Conservation (phyloP, 2,888 invertebrate species). For the Seira sanloemensis region DNA sequence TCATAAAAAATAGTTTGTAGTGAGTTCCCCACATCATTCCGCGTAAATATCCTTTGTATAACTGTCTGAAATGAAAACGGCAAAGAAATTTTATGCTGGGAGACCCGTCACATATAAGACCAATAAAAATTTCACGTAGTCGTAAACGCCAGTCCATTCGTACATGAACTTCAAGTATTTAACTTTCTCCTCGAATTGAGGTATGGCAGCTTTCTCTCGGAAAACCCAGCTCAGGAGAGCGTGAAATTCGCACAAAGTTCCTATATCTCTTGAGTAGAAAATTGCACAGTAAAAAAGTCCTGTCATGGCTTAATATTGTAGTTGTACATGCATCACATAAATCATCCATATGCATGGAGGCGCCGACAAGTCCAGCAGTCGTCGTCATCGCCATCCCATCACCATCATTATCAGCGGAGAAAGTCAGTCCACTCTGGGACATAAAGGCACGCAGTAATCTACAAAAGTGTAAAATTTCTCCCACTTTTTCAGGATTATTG, state of each 20-base stretch:
- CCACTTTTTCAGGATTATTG: slow-evolving; percentile 15
- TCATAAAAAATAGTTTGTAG: no score
- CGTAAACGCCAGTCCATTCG: slow-evolving; percentile 19
- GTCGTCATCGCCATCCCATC: neutral
- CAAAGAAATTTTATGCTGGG: neutral
- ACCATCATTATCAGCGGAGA: neutral
- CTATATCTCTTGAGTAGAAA: neutral
- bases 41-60: neutral
- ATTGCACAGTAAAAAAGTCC: neutral
- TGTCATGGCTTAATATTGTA: neutral
- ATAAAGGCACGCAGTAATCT: neutral
- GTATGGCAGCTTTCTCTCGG: neutral
- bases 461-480: neutral
- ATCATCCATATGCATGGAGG: slow-evolving; percentile 51
- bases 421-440: slow-evolving; percentile 31
- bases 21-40: no score
- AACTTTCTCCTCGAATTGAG: neutral
- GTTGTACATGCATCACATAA: slow-evolving; percentile 17
- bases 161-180: neutral
- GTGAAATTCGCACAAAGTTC: neutral
- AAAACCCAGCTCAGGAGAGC: neutral
- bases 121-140: slow-evolving; percentile 32
- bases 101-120: neutral
- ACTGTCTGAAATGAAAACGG: neutral
- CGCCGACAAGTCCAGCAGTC: slow-evolving; percentile 33